Evolutionary conservation across 2,888 invertebrate species (phyloP).

Genomic region (Lutraria lutraria): DNA sequence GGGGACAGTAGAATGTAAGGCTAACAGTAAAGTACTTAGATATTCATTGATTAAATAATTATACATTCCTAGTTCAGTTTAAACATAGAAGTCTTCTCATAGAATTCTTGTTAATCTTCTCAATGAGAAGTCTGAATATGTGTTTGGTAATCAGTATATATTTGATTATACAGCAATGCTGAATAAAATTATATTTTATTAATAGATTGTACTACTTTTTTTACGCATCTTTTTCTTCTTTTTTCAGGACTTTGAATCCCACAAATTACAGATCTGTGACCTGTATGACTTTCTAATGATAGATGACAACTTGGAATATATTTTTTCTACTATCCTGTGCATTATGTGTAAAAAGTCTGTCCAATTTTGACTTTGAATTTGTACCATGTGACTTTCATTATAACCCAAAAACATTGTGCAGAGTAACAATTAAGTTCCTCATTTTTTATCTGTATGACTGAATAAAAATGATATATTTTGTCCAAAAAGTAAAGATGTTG

Average conservation of each 20-base stretch:
- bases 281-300: conserved; percentile 61
- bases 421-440: neutral
- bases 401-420: neutral
- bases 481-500: neutral
- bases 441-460: neutral
- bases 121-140: neutral
- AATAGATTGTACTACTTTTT: too few species aligned
- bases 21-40: too few species aligned
- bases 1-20: too few species aligned
- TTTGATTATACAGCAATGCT: too few species aligned
- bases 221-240: conserved; percentile 16
- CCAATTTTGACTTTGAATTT: neutral
- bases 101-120: neutral
- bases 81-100: neutral
- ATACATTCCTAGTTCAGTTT: too few species aligned
- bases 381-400: conserved; percentile 26
- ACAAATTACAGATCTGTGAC: conserved; percentile 84
- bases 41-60: too few species aligned
- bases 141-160: too few species aligned
- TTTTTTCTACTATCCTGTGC: neutral
- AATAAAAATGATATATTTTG: conserved; percentile 3
- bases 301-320: neutral
- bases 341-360: conserved; percentile 29
- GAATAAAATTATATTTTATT: too few species aligned
- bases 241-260: conserved; percentile 84